These are phyloP conservation scores for Periophthalmus magnuspinnatus DNA, from an alignment of 2,797 vertebrate genomes.

Conservation along the genomic window DNA sequence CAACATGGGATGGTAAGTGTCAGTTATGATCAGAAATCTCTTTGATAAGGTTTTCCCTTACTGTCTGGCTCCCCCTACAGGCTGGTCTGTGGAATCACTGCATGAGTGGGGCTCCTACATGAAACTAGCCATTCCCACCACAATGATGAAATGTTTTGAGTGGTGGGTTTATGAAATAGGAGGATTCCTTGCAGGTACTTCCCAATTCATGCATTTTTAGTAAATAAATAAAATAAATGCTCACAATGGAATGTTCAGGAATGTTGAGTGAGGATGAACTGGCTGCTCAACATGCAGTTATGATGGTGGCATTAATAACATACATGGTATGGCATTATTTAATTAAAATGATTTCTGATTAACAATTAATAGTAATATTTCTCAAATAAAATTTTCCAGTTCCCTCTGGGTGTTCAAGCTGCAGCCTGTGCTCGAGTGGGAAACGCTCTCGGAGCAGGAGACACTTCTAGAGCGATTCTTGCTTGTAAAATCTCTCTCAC, in stretches of 20 bases:
- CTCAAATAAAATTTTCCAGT: slow-evolving; percentile 63
- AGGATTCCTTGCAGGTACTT: slow-evolving; percentile 86
- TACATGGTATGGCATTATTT: slow-evolving; percentile 80
- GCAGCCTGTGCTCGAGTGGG: slow-evolving; percentile 87
- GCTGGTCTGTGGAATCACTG: slow-evolving; percentile 87
- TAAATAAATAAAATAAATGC: slow-evolving; percentile 1
- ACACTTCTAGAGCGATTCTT: slow-evolving; percentile 81
- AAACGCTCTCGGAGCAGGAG: slow-evolving; percentile 87
- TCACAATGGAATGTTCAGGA: slow-evolving; percentile 67
- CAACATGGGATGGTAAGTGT: slow-evolving; percentile 88
- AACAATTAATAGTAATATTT: not conserved
- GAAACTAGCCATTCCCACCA: slow-evolving; percentile 87
- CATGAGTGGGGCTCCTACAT: slow-evolving; percentile 90
- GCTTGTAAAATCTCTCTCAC: slow-evolving; percentile 79
- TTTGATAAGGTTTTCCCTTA: not conserved
- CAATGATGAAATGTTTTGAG: slow-evolving; percentile 90
- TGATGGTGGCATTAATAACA: slow-evolving; percentile 76
- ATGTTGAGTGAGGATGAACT: slow-evolving; percentile 83
- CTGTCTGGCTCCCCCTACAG: slow-evolving; percentile 70
- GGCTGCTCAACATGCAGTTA: slow-evolving; percentile 84
- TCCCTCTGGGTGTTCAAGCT: slow-evolving; percentile 85
- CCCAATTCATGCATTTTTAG: not conserved
- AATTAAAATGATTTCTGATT: not conserved
- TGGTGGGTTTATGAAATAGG: slow-evolving; percentile 95
- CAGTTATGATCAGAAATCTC: not conserved